These are phyloP conservation scores for Poeciliopsis retropinna DNA, from an alignment of 2,113 vertebrate genomes.

Conservation along the genomic window DNA sequence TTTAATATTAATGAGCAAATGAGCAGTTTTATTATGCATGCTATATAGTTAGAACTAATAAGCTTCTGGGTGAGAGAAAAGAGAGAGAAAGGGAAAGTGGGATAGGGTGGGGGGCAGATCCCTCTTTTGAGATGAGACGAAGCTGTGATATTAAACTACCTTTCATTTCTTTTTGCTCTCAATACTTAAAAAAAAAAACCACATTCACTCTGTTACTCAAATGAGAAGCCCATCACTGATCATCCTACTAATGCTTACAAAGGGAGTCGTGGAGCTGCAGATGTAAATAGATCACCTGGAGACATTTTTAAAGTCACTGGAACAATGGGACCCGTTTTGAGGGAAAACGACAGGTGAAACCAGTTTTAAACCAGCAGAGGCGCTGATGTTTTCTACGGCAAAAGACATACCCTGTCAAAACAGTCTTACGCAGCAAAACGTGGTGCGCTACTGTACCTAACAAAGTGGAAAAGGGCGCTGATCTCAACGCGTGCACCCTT, in stretches of 20 bases:
- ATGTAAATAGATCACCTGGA: constrained; percentile 85
- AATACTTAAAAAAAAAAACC: constrained; percentile 49
- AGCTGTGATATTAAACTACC: constrained; percentile 99
- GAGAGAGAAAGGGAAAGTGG: constrained; percentile 47
- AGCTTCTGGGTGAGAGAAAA: constrained; percentile 98
- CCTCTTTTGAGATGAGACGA: constrained; percentile 97
- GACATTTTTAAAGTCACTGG: constrained; percentile 46
- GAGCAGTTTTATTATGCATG: constrained; percentile 99
- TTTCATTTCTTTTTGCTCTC: constrained; percentile 92
- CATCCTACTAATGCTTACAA: constrained; percentile 91
- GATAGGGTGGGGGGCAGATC: constrained; percentile 75
- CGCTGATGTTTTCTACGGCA: constrained; percentile 20
- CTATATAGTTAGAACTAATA: constrained; percentile 99
- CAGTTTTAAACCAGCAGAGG: constrained; percentile 11
- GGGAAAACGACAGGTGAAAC: background rate
- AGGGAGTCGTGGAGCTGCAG: constrained; percentile 85
- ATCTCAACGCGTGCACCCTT: constrained; percentile 82
- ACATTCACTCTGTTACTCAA: constrained; percentile 98
- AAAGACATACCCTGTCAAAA: constrained; percentile 35
- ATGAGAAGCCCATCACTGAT: constrained; percentile 88
- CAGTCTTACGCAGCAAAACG: constrained; percentile 45
- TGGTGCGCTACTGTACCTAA: constrained; percentile 26
- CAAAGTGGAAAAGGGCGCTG: constrained; percentile 59
- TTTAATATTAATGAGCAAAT: constrained; percentile 99
- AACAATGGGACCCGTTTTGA: constrained; percentile 32